Conservation (phyloP, 2,888 invertebrate genomes). For the Heliconius charithonia region DNA sequence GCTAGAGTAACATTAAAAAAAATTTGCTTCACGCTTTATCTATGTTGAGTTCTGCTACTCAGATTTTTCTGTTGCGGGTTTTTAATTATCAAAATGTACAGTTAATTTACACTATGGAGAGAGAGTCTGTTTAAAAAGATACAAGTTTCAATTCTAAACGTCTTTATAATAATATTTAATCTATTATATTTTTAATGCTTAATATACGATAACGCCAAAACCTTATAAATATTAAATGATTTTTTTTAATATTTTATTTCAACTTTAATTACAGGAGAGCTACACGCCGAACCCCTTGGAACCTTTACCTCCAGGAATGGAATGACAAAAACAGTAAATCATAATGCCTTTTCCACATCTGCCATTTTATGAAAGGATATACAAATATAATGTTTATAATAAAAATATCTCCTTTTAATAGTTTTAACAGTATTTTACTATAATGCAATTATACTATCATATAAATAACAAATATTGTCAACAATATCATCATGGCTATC, state of each 20-base stretch:
- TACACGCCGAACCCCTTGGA: slow-evolving; percentile 61
- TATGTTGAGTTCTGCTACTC: too few relatives aligned
- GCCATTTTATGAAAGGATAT: background rate
- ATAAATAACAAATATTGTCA: background rate
- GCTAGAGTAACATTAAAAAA: too few relatives aligned
- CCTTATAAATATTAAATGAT: too few relatives aligned
- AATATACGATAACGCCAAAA: too few relatives aligned
- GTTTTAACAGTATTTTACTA: background rate
- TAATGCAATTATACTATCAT: background rate
- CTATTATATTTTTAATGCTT: too few relatives aligned
- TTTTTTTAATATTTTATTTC: background rate
- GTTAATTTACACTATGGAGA: too few relatives aligned
- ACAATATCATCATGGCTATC: background rate
- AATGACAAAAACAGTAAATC: slow-evolving; percentile 54
- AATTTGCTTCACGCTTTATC: too few relatives aligned
- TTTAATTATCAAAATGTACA: too few relatives aligned
- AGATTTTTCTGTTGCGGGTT: too few relatives aligned
- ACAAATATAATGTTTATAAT: background rate
- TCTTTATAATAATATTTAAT: too few relatives aligned
- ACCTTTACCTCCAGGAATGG: slow-evolving; percentile 76
- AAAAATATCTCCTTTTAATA: background rate
- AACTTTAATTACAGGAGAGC: slow-evolving; percentile 49
- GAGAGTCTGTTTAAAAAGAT: too few relatives aligned
- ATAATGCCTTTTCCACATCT: background rate
- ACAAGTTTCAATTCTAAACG: too few relatives aligned